Conservation (phyloP, 2,888 invertebrate genomes). For the Hyposoter dolosus region DNA sequence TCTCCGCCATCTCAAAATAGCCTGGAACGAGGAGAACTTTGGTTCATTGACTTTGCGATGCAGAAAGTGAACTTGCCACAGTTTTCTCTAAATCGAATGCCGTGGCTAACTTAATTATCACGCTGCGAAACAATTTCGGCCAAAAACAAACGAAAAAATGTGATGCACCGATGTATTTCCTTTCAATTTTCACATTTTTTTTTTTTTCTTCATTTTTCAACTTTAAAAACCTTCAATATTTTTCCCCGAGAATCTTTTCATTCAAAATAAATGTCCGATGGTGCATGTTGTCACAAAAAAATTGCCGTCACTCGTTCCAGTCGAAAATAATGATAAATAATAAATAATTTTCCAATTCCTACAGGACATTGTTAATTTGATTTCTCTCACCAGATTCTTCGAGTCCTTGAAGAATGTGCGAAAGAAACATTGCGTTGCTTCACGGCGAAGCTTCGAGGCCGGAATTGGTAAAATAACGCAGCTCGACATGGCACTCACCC, state of each 20-base stretch:
- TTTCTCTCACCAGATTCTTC: conserved; percentile 87
- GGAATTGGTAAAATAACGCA: conserved; percentile 89
- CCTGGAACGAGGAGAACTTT: conserved; percentile 2
- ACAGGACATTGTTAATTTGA: not conserved
- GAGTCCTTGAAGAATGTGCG: conserved; percentile 89
- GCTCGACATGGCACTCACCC: conserved; percentile 93
- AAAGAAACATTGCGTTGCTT: conserved; percentile 88
- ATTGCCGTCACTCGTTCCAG: not conserved
- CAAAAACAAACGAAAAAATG: not conserved
- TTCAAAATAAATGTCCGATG: too few species aligned
- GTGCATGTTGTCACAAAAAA: not conserved
- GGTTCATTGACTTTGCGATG: conserved; percentile 54
- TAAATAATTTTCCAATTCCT: not conserved
- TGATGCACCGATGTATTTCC: not conserved
- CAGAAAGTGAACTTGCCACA: conserved; percentile 17
- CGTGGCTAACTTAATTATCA: conserved; percentile 55
- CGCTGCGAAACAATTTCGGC: not conserved
- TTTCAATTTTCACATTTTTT: not conserved
- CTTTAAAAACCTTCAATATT: not conserved
- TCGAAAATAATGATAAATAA: not conserved
- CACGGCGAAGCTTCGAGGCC: conserved; percentile 85
- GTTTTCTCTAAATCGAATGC: conserved; percentile 38
- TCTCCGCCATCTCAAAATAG: conserved; percentile 46
- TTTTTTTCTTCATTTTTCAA: not conserved
- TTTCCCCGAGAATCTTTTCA: not conserved